Base-by-base conservation (phyloP, 1,140 invertebrate genomes). In the Lerema accius region DNA sequence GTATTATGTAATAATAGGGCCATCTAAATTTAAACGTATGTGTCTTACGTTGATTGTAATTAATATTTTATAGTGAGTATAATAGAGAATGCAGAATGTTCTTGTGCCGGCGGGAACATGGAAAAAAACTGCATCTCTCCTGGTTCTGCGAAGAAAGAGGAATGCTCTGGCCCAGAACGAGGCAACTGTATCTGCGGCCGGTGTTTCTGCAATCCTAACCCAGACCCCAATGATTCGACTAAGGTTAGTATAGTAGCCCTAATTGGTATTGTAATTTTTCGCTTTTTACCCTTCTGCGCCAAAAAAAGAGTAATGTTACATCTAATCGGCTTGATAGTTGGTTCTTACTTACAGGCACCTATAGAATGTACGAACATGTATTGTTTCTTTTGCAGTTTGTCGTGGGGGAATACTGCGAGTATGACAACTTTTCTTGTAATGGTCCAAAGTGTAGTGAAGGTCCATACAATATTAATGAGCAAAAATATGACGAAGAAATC, bases 391-490 rank as follows among this genome's bases (percentile, higher is more conserved):
- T 90, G 0, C 81, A 95, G 94, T 84, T 86, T 65, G 93, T 96
- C 65, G 93, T 93, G 14, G 98, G 98, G 0, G 91, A 93, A 63
- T 98, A 92, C 82, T 99, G 98, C 78, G 95, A 99, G 81, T 99
- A 97, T 85, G 97, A 99, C 79, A 97, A 99, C 89, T 99, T 97
- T 78, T 96, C 96, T 2, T 99, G 98, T 76, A 95, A 97, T 71
- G 94, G 95, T 32, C 92, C 95, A 69, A 93, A 95, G 76, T 95
- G 96, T 59, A 83, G 78, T 15, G 87, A 90, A 66, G 87, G 87
- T 1, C 87, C 87, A 1, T 90, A 86, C 69, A 70, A 68, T 4
- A 66, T 81, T 15, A 63, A 72, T 17, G 71, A 76, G 23, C 13
- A 67, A 10, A 55, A 67, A 16, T 63, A 55, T 23, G 67, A 68